Base-by-base conservation (phyloP, 2,888 invertebrate genomes). In the Phyllotreta striolata region DNA sequence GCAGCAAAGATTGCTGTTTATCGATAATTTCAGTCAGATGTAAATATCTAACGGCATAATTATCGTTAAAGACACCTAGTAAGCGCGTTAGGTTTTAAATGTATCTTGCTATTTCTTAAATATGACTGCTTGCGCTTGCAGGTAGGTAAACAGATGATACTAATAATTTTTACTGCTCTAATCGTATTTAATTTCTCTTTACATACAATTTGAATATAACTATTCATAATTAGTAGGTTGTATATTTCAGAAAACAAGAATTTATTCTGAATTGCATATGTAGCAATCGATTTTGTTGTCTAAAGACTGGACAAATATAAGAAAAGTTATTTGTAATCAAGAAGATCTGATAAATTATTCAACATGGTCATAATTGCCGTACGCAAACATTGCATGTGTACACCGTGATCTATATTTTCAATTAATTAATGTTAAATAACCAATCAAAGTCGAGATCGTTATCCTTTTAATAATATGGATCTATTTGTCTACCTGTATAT, bases 341-440 rank as follows among this genome's bases (percentile, higher is more conserved):
- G 59, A 64, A 61, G 63, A 66, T 63, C 54, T 51, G 58, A 56
- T 58, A 58, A 57, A 65, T 62, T 47, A 62, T 55, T 54, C 8
- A 58, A 38, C 61, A 43, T 58, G 62, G 54, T 57, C 44, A 57
- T 63, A 62, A 64, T 62, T 62, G 58, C 13, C 43, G 55, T 62
- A 65, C 38, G 59, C 61, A 62, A 56, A 62, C 65, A 62, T 63
- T 66, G 65, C 69, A 66, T 65, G 64, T 57, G 37, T 62, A 59
- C 58, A 55, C 58, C 51, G 55, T 71, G 69, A 68, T 70, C 71
- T 69, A 74, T 73, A 73, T 74, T 74, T 72, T 70, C 72, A 71
- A 75, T 74, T 74, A 74, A 74, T 74, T 74, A 74, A 74, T 74
- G 71, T 67, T 68, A 69, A 74, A 74, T 72, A 70, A 62, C 71